phyloP scores from a whole-genome alignment of 2,113 vertebrate species.

The Apaloderma vittatum region DNA sequence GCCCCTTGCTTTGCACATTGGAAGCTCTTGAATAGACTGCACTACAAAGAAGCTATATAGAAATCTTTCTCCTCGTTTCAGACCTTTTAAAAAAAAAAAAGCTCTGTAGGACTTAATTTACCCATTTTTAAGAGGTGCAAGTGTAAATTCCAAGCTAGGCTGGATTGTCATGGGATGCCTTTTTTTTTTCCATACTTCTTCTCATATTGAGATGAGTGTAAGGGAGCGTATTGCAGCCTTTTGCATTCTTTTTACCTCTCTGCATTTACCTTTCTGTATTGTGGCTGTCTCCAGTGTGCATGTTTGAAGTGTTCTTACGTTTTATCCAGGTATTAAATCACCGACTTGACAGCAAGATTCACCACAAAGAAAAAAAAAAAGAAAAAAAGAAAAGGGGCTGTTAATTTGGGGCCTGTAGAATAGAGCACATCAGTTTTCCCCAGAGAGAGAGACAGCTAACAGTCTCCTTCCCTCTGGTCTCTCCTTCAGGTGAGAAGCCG shows the following conservation, averaged over 20 bases:
- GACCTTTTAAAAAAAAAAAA: constrained; percentile 20
- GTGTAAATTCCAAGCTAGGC: accelerated
- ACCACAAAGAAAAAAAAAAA: not conserved
- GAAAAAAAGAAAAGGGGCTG: not conserved
- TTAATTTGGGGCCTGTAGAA: not conserved
- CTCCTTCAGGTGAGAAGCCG: constrained; percentile 91
- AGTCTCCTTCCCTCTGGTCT: not conserved
- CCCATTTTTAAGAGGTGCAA: not conserved
- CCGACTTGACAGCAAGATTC: not conserved
- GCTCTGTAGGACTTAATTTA: not conserved
- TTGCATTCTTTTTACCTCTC: not conserved
- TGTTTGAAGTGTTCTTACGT: not conserved
- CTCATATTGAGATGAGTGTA: not conserved
- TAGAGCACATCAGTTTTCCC: accelerated
- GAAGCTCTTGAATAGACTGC: not conserved
- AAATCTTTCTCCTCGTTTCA: constrained; percentile 23
- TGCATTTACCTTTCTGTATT: not conserved
- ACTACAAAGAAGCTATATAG: not conserved
- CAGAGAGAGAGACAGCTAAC: not conserved
- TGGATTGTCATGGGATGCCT: not conserved
- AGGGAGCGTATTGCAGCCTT: not conserved
- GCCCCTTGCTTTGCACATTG: not conserved
- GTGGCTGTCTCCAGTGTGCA: not conserved
- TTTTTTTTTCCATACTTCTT: not conserved
- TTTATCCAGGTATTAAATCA: not conserved